These are phyloP conservation scores for Brachyhypopomus occidentalis DNA, from an alignment of 2,113 vertebrate genomes.

Conservation along the genomic window DNA sequence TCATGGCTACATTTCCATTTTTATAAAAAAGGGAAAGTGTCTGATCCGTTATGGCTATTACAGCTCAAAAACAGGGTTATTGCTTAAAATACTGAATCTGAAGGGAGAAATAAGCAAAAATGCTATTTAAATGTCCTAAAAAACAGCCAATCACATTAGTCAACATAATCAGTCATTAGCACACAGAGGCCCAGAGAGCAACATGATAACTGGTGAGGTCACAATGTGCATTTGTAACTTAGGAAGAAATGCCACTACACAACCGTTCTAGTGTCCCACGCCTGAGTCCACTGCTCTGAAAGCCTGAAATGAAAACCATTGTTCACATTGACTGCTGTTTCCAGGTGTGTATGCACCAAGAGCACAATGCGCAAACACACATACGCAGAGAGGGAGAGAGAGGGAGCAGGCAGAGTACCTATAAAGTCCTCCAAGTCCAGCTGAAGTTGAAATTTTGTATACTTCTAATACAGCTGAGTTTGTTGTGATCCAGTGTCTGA, in stretches of 20 bases:
- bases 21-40: constrained; percentile 38
- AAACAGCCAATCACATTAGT: not conserved
- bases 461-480: not conserved
- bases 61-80: constrained; percentile 47
- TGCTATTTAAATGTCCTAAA: not conserved
- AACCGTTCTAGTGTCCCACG: not conserved
- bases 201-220: not conserved
- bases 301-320: not conserved
- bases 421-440: constrained; percentile 30
- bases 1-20: constrained; percentile 47
- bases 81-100: constrained; percentile 39
- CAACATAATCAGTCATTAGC: not conserved
- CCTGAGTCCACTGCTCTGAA: not conserved
- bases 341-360: constrained; percentile 14
- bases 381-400: constrained; percentile 12
- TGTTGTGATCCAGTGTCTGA: constrained; percentile 27
- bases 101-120: constrained; percentile 22
- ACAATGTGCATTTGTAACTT: not conserved
- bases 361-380: constrained; percentile 22
- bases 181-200: not conserved
- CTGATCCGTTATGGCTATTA: constrained; percentile 44
- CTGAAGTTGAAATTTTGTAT: constrained; percentile 13
- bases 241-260: not conserved
- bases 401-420: not conserved
- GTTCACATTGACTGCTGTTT: not conserved